These are phyloP conservation scores for Drosophila parabipectinata DNA, from an alignment of 1,140 invertebrate species.

Conservation along the genomic window DNA sequence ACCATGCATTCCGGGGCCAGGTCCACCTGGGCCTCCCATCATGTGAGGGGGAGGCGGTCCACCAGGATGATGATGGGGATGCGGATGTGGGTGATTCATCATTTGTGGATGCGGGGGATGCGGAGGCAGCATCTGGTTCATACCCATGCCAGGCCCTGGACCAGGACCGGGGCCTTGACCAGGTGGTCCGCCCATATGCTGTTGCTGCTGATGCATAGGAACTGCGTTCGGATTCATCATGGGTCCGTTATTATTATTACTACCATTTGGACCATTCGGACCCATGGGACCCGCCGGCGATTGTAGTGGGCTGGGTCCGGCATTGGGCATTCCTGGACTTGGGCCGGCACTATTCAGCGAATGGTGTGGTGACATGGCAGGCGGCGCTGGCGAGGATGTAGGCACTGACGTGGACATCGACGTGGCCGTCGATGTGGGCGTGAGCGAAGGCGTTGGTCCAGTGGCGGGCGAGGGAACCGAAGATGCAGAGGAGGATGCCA, in stretches of 20 bases:
- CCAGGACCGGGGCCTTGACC: conserved; percentile 46
- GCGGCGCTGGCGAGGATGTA: conserved; percentile 81
- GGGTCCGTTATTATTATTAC: conserved; percentile 83
- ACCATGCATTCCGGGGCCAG: conserved; percentile 55
- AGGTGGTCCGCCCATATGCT: conserved; percentile 69
- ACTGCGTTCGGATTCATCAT: conserved; percentile 81
- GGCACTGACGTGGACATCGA: conserved; percentile 79
- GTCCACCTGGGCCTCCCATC: conserved; percentile 57
- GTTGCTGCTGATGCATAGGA: conserved; percentile 79
- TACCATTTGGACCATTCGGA: conserved; percentile 43
- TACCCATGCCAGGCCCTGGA: conserved; percentile 63
- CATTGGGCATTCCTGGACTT: conserved; percentile 70
- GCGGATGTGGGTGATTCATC: conserved; percentile 72
- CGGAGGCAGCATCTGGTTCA: conserved; percentile 82
- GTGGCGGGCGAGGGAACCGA: conserved; percentile 49
- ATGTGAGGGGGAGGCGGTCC: conserved; percentile 70
- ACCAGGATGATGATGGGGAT: conserved; percentile 62
- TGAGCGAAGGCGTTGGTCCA: conserved; percentile 43
- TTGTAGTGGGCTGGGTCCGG: conserved; percentile 76
- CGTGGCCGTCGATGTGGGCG: conserved; percentile 51
- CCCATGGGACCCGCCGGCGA: conserved; percentile 83
- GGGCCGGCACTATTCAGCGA: conserved; percentile 73
- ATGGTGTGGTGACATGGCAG: conserved; percentile 80
- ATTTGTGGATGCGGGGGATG: conserved; percentile 72
- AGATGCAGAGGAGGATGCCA: conserved; percentile 43